phyloP scores from a whole-genome alignment of 30 jellyfish, hydroid and myxozoan species.

The Cassiopea xamachana region DNA sequence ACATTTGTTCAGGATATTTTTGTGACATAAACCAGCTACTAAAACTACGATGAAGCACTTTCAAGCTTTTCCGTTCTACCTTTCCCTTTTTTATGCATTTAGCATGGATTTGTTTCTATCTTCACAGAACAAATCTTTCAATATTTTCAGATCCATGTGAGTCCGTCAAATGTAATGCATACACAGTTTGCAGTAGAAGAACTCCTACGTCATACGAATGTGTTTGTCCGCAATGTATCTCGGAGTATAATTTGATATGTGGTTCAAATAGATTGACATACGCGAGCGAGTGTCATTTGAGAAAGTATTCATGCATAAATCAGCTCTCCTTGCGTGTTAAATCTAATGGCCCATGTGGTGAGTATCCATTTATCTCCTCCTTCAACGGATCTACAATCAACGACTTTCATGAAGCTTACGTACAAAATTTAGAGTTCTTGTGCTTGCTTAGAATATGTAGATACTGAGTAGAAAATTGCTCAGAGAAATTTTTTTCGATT shows the following conservation, averaged over 20 bases:
- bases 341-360: conserved; percentile 76
- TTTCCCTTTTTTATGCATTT: too few relatives aligned
- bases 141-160: conserved; percentile 77
- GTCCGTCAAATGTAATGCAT: conserved; percentile 36
- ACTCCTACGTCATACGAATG: conserved; percentile 58
- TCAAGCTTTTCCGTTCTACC: too few relatives aligned
- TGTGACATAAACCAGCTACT: too few relatives aligned
- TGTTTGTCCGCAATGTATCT: conserved; percentile 76
- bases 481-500: too few relatives aligned
- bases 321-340: conserved; percentile 5
- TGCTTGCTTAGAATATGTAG: neutral
- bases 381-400: too few relatives aligned
- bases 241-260: conserved; percentile 65
- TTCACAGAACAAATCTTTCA: too few relatives aligned
- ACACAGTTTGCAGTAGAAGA: conserved; percentile 57
- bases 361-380: neutral
- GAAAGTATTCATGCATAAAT: conserved; percentile 58
- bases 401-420: too few relatives aligned
- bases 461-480: too few relatives aligned
- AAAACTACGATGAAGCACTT: too few relatives aligned
- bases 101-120: too few relatives aligned
- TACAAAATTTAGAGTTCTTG: neutral
- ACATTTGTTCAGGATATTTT: too few relatives aligned
- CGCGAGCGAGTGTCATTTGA: conserved; percentile 84
- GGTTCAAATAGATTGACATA: conserved; percentile 79